Evolutionary conservation across 30 jellyfish, hydroid and myxozoan genomes (phyloP).

Genomic region (Hydractinia echinata): DNA sequence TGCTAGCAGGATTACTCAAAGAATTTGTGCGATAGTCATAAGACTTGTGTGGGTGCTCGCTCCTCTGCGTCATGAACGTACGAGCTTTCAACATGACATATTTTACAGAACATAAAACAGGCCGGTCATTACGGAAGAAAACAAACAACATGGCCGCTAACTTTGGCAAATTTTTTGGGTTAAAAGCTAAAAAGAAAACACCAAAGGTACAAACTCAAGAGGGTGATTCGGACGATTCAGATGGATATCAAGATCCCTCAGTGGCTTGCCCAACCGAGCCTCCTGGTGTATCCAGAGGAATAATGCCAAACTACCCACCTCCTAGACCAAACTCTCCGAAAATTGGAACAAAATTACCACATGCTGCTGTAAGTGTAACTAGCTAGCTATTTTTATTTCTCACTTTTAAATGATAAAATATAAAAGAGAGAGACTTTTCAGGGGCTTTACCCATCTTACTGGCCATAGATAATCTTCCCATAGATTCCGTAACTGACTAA

Average conservation of each 20-base stretch:
- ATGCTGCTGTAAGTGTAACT: not conserved
- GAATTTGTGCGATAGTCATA: too few relatives aligned
- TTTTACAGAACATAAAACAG: too few relatives aligned
- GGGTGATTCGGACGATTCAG: constrained; percentile 48
- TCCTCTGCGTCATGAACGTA: too few relatives aligned
- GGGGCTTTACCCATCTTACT: too few relatives aligned
- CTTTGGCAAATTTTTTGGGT: constrained; percentile 26
- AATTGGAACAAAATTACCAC: constrained; percentile 12
- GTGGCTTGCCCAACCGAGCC: constrained; percentile 82
- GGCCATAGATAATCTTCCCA: too few relatives aligned
- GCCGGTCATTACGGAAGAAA: not conserved
- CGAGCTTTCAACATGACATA: too few relatives aligned
- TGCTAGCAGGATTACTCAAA: too few relatives aligned
- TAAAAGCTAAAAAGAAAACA: not conserved
- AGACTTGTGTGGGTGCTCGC: too few relatives aligned
- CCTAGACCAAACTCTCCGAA: constrained; percentile 54
- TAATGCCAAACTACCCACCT: constrained; percentile 91
- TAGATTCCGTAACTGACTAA: too few relatives aligned
- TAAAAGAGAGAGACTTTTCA: too few relatives aligned
- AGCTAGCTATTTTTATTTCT: not conserved
- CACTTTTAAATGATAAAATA: not conserved
- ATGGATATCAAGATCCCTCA: constrained; percentile 89
- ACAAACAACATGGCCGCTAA: constrained; percentile 26
- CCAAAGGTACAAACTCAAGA: constrained; percentile 10
- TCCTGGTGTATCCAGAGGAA: constrained; percentile 45